Conservation (phyloP, 2,888 invertebrate species). For the Stenodera caucasica region DNA sequence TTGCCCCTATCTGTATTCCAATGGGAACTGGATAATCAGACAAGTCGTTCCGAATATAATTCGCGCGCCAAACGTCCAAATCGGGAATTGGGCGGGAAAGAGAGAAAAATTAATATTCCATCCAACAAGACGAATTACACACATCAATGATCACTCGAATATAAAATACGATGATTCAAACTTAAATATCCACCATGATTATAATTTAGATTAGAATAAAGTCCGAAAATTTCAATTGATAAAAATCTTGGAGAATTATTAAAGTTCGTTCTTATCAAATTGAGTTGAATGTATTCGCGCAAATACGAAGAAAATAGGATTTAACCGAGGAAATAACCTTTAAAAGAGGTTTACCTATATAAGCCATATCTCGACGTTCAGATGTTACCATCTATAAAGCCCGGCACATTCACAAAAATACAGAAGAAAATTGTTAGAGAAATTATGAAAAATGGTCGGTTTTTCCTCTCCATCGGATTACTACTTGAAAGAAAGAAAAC, state of each 20-base stretch:
- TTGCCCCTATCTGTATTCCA: slow-evolving; percentile 51
- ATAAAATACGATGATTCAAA: neutral
- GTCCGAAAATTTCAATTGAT: neutral
- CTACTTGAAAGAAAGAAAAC: slow-evolving; percentile 31
- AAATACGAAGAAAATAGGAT: slow-evolving; percentile 38
- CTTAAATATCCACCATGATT: neutral
- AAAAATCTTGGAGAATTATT: too few relatives aligned
- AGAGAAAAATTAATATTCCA: slow-evolving; percentile 20
- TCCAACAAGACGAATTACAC: slow-evolving; percentile 23
- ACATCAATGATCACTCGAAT: slow-evolving; percentile 15
- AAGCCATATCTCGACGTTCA: slow-evolving; percentile 35
- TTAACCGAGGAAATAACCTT: slow-evolving; percentile 32
- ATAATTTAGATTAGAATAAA: too few relatives aligned
- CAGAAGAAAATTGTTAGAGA: slow-evolving; percentile 20
- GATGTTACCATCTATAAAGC: slow-evolving; percentile 26
- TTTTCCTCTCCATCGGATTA: slow-evolving; percentile 39
- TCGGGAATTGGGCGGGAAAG: slow-evolving; percentile 34
- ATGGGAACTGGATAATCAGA: slow-evolving; percentile 50
- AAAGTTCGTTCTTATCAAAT: too few relatives aligned
- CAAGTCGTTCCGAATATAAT: slow-evolving; percentile 49
- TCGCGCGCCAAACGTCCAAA: slow-evolving; percentile 47
- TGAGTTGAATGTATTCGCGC: slow-evolving; percentile 14
- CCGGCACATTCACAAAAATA: too few relatives aligned
- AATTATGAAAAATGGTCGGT: slow-evolving; percentile 49
- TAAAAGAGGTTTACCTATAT: slow-evolving; percentile 33